A percentile compares a stretch with the other conserved stretches of the same genome.
Evolutionary conservation across 2,888 invertebrate species (phyloP).

Genomic region (Embidobia sp.): DNA sequence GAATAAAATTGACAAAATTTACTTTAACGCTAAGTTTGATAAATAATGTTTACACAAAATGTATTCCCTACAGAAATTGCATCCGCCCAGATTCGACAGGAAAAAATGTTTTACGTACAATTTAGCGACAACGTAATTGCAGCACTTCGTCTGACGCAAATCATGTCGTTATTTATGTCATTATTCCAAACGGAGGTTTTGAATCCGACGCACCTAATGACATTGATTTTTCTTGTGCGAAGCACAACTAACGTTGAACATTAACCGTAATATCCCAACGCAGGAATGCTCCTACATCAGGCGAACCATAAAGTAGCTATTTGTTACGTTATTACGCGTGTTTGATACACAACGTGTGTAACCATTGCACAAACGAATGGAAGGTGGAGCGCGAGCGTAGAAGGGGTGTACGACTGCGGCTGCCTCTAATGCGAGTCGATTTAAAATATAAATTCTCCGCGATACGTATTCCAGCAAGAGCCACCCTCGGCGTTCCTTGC

Average conservation of each 20-base stretch:
- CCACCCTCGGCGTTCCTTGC: conserved; percentile 66
- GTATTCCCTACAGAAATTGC: too few relatives aligned
- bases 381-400: conserved; percentile 40
- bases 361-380: conserved; percentile 64
- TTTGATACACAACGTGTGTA: conserved; percentile 74
- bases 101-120: too few relatives aligned
- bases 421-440: conserved; percentile 76
- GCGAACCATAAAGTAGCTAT: conserved; percentile 76
- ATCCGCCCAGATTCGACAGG: too few relatives aligned
- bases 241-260: conserved; percentile 75
- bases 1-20: too few relatives aligned
- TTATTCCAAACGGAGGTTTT: conserved; percentile 33
- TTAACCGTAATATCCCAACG: conserved; percentile 74
- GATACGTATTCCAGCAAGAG: conserved; percentile 68
- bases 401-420: conserved; percentile 61
- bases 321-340: conserved; percentile 78
- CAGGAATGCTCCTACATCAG: conserved; percentile 71
- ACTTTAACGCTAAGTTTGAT: too few relatives aligned
- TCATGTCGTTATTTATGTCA: conserved; percentile 34
- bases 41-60: too few relatives aligned
- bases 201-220: conserved; percentile 22
- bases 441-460: conserved; percentile 78
- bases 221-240: conserved; percentile 57
- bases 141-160: conserved; percentile 13
- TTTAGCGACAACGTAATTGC: conserved; percentile 13